Evolutionary conservation across 2,888 invertebrate species (phyloP), one percentile per base, ranked within the genome.

Genomic region (Plutella xylostella): DNA sequence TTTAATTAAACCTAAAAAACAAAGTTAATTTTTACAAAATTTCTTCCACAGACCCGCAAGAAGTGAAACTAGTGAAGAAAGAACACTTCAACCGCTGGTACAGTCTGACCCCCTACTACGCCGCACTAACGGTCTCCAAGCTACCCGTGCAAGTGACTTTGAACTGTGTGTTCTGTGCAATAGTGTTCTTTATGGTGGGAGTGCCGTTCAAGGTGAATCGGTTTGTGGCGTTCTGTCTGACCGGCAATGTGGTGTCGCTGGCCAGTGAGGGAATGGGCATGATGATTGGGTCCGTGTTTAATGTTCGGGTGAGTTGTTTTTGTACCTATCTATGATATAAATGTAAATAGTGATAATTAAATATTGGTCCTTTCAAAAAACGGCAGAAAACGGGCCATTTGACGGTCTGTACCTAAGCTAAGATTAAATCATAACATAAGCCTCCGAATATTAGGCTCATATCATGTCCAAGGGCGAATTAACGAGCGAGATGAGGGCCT

Each of bases 231-330:
- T 93, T 92, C 66, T 85, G 89, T 25, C 59, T 89, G 0, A 85
- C 92, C 20, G 89, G 90, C 0, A 86, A 90, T 42, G 76, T 90
- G 45, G 89, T 91, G 7, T 90, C 92, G 0, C 72, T 94, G 33
- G 90, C 90, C 0, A 89, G 92, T 15, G 94, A 94, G 64, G 91
- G 92, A 25, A 85, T 93, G 64, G 94, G 93, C 0, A 63, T 93
- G 48, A 87, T 92, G 0, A 91, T 94, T 55, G 93, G 93, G 43
- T 87, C 90, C 3, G 72, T 88, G 9, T 90, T 90, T 53, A 89
- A 80, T 60, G 84, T 90, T 45, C 86, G 87, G 54, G 90, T 90
- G 61, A 83, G 86, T 75, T n/a, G n/a, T n/a, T n/a, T n/a, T n/a
- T n/a, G n/a, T n/a, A n/a, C n/a, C n/a, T n/a, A n/a, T n/a, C n/a